Conservation (phyloP, 1,140 invertebrate genomes). For the Calliopsis andreniformis region DNA sequence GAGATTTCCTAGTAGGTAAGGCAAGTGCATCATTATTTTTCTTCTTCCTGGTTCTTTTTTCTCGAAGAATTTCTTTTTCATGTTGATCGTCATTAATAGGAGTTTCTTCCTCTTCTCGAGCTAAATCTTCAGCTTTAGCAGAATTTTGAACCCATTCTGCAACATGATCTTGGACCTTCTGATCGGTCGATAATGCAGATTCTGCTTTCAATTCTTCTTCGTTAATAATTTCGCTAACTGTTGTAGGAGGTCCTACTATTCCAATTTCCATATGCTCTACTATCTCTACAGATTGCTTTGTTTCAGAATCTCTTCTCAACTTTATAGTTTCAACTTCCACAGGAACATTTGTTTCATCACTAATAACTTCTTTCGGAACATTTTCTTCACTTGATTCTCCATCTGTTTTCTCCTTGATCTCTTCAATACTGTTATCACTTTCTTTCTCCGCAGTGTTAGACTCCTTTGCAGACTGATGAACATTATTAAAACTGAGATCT, state of each 20-base stretch:
- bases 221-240: conserved; percentile 65
- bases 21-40: conserved; percentile 28
- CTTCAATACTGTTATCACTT: neutral
- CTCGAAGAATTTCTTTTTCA: conserved; percentile 15
- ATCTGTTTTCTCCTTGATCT: neutral
- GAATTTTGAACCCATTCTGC: conserved; percentile 75
- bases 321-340: neutral
- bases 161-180: conserved; percentile 66
- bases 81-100: neutral
- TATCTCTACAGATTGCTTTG: conserved; percentile 7
- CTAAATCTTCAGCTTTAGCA: conserved; percentile 50
- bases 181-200: conserved; percentile 70
- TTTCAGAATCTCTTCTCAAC: conserved; percentile 14
- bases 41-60: conserved; percentile 43
- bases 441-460: neutral
- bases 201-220: conserved; percentile 69
- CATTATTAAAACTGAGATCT: conserved; percentile 24
- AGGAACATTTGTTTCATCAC: conserved; percentile 1
- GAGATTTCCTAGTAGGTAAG: conserved; percentile 67
- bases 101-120: conserved; percentile 34
- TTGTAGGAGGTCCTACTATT: conserved; percentile 71
- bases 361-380: neutral
- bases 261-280: conserved; percentile 53
- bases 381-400: neutral
- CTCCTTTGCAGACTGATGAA: neutral